Evolutionary conservation across 1,140 invertebrate genomes (phyloP), one percentile per base, ranked within the genome.

Genomic region (Euwallacea similis): DNA sequence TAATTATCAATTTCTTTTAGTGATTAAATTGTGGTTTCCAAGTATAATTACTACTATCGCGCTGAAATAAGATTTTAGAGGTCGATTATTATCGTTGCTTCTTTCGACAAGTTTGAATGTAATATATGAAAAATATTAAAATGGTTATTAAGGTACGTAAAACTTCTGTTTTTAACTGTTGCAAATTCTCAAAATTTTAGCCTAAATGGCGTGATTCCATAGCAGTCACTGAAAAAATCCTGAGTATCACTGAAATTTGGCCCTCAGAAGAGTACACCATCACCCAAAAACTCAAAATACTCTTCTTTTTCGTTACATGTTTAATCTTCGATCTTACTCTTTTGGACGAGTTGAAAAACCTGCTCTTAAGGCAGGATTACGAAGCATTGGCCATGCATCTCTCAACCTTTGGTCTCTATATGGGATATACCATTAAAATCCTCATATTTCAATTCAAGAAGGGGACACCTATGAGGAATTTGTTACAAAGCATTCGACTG

Each of bases 341-440:
- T n/a, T 13, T 69, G 0, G 44, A 60, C 8, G 67, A 69, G 42
- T 43, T 69, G 16, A 46, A 53, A 13, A 61, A 43, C 6, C 47
- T 69, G 10, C 2, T 62, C 7, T 21, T 8, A 2, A 41, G 6
- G 10, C 50, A 62, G 43, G 67, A 69, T 62, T 69, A 69, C 42
- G 44, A 69, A 21, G 0, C 59, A 0, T 13, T 69, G 6, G 13
- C 58, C 58, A 69, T 42, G 11, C 67, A 69, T 21, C 42, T 69
- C 7, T 46, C 67, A 9, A 69, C 67, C 9, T 58, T 69, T 42
- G 43, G 56, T n/a, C 55, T 69, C 7, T 69, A 69, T 16, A 62
- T 69, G 11, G 67, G 67, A n/a, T 69, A 33, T 16, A 50, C 42
- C 13, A 53, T 62, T 6, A 63, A 61, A 54, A 69, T 69, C 41